Evolutionary conservation across 1,140 invertebrate genomes (phyloP), one percentile per base, ranked within the genome.

Genomic region (Pogonomyrmex barbatus): DNA sequence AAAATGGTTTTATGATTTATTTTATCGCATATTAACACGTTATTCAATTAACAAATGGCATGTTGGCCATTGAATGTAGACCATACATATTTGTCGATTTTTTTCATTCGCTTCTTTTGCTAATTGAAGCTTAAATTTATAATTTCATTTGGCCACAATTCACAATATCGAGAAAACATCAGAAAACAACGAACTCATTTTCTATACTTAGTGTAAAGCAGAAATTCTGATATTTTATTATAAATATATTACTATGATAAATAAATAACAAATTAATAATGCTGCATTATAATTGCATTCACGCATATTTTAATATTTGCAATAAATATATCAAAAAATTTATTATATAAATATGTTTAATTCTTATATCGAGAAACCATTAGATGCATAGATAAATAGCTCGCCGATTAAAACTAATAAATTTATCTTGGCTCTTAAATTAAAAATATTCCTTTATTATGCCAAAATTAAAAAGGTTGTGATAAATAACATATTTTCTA

Each of bases 91-190:
- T 73, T 60, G 30, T 36, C 54, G 30, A 50, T 73, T 82, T 71
- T 68, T 73, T 82, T 71, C 42, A 73, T 73, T 4, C 30, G 17
- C 33, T 58, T 73, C 54, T 60, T 39, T 47, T 12, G 54, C 42
- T 73, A 73, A 83, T 73, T 83, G 68, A 73, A 73, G 17, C 54
- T 83, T 73, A 60, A 83, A 83, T 83, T 83, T 60, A n/a, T 39
- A 73, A 83, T 83, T 83, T 54, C 4, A 39, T n/a, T 75, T 36
- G 30, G 8, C 47, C 33, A 50, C 42, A 73, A 75, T 58, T 83
- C 17, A 10, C 24, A 60, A n/a, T 10, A 50, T 58, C 14, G 42
- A 24, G 60, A 10, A 3, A 47, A 60, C 12, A 70, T 71, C 4
- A 9, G 5, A 12, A 0, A 77, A 33, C 30, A 39, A 62, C 30